Evolutionary conservation across 2,797 vertebrate species (phyloP), one percentile per base, ranked within the genome.

Genomic region (Melanotaenia boesemani): DNA sequence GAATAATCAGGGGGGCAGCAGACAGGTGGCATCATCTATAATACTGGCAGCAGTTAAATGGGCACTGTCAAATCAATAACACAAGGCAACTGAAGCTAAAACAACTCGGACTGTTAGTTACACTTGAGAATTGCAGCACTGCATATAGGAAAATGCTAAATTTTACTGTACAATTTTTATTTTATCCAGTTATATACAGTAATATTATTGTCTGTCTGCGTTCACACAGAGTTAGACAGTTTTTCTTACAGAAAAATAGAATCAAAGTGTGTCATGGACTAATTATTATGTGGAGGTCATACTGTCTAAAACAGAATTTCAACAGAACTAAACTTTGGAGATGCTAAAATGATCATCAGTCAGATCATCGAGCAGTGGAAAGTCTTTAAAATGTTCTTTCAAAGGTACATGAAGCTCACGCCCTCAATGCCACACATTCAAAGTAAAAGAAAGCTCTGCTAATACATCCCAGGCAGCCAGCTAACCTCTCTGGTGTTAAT

Each of bases 11-110:
- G 9, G 22, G 59, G 69, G 66, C 60, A 28, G 64, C 37, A 60
- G n/a, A 61, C 67, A 73, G 68, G 67, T 65, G 59, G 44, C 30
- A 57, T 76, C 54, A 34, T 79, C 71, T 67, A 78, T 81, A 76
- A 75, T 81, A 64, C 60, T 63, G 69, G 76, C 72, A 76, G 70
- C 56, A 15, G 58, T n/a, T 36, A 9, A n/a, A 68, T 44, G 50
- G 75, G 58, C 65, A 58, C 46, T 54, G 71, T 61, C 60, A 60
- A 57, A 13, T 28, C 55, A 30, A 59, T 54, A 60, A 57, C 2
- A 57, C 58, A 34, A 62, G 64, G 37, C 48, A 41, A 37, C 60
- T 22, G 39, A 61, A 37, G 54, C 61, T 77, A 24, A 37, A 0
- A 44, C 30, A 56, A 22, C 64, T 60, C 12, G 6, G 44, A 72